These are phyloP conservation scores for Plutella xylostella DNA, from an alignment of 2,888 invertebrate species.

Conservation along the genomic window DNA sequence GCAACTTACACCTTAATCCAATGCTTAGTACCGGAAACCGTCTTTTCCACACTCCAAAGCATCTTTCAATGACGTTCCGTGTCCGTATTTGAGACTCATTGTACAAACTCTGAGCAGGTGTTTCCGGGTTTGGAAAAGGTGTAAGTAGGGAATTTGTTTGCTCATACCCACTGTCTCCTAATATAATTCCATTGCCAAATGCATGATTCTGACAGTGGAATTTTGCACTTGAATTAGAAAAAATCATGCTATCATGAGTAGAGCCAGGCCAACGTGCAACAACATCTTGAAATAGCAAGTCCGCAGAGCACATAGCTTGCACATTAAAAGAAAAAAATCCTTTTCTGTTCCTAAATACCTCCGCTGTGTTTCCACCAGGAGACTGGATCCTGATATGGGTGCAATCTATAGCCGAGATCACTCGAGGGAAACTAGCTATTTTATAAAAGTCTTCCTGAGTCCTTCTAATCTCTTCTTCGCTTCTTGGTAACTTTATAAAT, in stretches of 20 bases:
- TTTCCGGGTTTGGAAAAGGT: conserved; percentile 11
- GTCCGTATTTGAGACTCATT: conserved; percentile 17
- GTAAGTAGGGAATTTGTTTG: conserved; percentile 10
- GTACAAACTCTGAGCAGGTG: conserved; percentile 12
- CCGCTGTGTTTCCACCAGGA: conserved; percentile 15
- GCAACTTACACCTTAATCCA: conserved; percentile 10
- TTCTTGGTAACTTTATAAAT: conserved; percentile 12
- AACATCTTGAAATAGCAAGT: conserved; percentile 5
- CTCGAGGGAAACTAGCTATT: conserved; percentile 15
- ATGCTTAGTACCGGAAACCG: conserved; percentile 18
- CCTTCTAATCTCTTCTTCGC: conserved; percentile 9
- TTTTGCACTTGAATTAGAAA: conserved; percentile 6
- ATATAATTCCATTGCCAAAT: conserved; percentile 10
- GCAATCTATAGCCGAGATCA: conserved; percentile 14
- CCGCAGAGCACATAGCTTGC: conserved; percentile 5
- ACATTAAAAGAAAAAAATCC: conserved; percentile 8
- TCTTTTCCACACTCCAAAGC: conserved; percentile 17
- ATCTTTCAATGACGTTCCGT: conserved; percentile 16
- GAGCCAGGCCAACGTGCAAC: conserved; percentile 14
- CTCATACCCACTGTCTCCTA: conserved; percentile 15
- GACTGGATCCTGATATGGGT: conserved; percentile 12
- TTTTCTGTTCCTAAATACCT: conserved; percentile 13
- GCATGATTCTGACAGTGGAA: conserved; percentile 6
- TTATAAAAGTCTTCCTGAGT: conserved; percentile 11
- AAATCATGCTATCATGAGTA: conserved; percentile 14